Conservation (phyloP, 2,797 vertebrate genomes). For the Chiroxiphia lanceolata region DNA sequence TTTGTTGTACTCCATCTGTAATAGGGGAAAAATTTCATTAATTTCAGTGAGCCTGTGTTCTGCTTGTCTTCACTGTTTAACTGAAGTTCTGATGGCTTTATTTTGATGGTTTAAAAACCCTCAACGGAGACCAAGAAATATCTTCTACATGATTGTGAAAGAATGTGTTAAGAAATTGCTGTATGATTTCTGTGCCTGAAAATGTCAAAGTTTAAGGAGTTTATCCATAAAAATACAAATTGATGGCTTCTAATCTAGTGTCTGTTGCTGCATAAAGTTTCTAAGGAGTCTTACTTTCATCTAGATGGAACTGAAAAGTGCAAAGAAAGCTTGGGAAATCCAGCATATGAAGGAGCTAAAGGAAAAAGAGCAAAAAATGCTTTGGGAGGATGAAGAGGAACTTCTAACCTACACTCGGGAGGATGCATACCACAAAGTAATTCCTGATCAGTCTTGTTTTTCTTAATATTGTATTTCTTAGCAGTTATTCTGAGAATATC, state of each 20-base stretch:
- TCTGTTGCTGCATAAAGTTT: background rate
- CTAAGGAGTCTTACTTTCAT: background rate
- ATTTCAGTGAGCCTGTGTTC: background rate
- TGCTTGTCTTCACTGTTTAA: background rate
- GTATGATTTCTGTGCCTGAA: background rate
- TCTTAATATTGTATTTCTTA: background rate
- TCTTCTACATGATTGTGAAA: background rate
- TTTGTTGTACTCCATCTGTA: background rate
- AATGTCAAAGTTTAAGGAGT: background rate
- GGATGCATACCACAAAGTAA: constrained; percentile 93
- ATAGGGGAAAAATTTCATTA: fast-evolving
- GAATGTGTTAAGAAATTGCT: background rate
- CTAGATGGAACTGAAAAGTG: constrained; percentile 80
- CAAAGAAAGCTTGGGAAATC: constrained; percentile 87
- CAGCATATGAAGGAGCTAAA: constrained; percentile 84
- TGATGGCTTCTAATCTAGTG: background rate
- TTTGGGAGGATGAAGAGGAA: constrained; percentile 86
- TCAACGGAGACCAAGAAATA: background rate
- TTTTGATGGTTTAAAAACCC: background rate
- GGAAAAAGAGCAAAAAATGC: constrained; percentile 80
- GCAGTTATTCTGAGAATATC: background rate
- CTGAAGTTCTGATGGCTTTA: background rate
- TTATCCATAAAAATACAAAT: background rate
- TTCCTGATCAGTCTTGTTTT: background rate
- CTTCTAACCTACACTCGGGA: constrained; percentile 92